A percentile compares a stretch with the other conserved stretches of the same genome.
Evolutionary conservation across 2,888 invertebrate genomes (phyloP).

Genomic region (Aromia moschata): DNA sequence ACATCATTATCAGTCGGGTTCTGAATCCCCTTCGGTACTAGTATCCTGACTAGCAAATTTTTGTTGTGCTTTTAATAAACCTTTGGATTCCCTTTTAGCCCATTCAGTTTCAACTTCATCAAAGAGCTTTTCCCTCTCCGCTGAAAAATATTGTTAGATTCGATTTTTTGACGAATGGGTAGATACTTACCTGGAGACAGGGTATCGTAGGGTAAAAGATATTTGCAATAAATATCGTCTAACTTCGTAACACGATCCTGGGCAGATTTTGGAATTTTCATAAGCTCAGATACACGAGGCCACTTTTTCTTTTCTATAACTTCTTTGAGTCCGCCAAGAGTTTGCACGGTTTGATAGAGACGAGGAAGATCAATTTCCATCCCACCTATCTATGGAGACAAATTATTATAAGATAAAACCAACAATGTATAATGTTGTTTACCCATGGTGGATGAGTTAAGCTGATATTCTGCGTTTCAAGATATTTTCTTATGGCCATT

Average conservation of each 20-base stretch:
- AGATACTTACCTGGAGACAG: slow-evolving; percentile 71
- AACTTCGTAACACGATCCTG: slow-evolving; percentile 84
- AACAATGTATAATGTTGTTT: slow-evolving; percentile 53
- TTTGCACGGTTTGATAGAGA: slow-evolving; percentile 85
- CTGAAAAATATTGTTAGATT: slow-evolving; percentile 56
- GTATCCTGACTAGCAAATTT: slow-evolving; percentile 49
- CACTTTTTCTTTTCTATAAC: slow-evolving; percentile 90
- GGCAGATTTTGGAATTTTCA: slow-evolving; percentile 83
- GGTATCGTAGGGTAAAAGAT: slow-evolving; percentile 88
- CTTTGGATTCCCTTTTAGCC: slow-evolving; percentile 71
- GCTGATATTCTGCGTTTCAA: slow-evolving; percentile 79
- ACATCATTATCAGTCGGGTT: slow-evolving; percentile 64
- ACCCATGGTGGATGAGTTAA: slow-evolving; percentile 83
- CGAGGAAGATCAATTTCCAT: slow-evolving; percentile 90
- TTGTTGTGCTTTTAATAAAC: slow-evolving; percentile 49
- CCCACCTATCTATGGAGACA: slow-evolving; percentile 79
- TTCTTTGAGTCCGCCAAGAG: slow-evolving; percentile 84
- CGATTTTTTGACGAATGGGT: slow-evolving; percentile 44
- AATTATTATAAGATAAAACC: background rate
- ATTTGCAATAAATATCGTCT: slow-evolving; percentile 91
- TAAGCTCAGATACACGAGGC: slow-evolving; percentile 87
- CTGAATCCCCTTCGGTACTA: slow-evolving; percentile 61
- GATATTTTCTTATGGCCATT: slow-evolving; percentile 83
- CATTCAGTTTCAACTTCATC: slow-evolving; percentile 80
- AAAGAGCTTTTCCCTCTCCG: slow-evolving; percentile 78